These are phyloP conservation scores for Thalpophila matura DNA, from an alignment of 2,888 invertebrate species.

Conservation along the genomic window DNA sequence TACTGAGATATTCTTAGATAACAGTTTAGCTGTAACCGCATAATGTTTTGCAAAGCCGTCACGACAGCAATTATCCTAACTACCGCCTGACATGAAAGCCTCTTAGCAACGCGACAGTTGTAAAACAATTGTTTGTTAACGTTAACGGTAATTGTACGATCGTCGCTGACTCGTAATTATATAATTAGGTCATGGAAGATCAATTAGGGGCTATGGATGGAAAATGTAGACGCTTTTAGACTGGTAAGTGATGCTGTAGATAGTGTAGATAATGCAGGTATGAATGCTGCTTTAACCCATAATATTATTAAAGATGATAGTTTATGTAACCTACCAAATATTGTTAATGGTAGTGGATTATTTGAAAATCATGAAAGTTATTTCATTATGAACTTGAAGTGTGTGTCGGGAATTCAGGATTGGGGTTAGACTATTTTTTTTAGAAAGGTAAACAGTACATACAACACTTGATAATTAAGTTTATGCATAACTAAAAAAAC, in stretches of 20 bases:
- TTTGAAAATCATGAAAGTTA: background rate
- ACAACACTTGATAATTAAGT: no score
- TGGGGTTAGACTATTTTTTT: no score
- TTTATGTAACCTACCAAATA: background rate
- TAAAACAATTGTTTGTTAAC: slow-evolving; percentile 56
- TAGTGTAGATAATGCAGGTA: background rate
- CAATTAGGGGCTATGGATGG: slow-evolving; percentile 26
- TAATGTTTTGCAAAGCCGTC: slow-evolving; percentile 29
- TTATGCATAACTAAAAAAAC: no score
- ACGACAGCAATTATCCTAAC: slow-evolving; percentile 49
- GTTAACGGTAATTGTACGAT: slow-evolving; percentile 52
- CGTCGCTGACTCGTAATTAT: slow-evolving; percentile 53
- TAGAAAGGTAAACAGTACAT: no score
- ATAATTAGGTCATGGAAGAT: slow-evolving; percentile 58
- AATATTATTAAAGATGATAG: background rate
- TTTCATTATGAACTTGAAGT: background rate
- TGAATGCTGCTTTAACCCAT: background rate
- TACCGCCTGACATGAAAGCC: slow-evolving; percentile 45
- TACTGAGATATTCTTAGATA: slow-evolving; percentile 22
- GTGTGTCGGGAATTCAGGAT: background rate
- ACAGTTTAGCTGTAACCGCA: slow-evolving; percentile 22
- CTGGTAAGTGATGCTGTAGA: background rate
- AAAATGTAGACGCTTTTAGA: slow-evolving; percentile 15
- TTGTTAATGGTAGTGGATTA: background rate
- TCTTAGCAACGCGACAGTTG: slow-evolving; percentile 33